Evolutionary conservation across 2,888 invertebrate species (phyloP).

Genomic region (Fragum sueziense): DNA sequence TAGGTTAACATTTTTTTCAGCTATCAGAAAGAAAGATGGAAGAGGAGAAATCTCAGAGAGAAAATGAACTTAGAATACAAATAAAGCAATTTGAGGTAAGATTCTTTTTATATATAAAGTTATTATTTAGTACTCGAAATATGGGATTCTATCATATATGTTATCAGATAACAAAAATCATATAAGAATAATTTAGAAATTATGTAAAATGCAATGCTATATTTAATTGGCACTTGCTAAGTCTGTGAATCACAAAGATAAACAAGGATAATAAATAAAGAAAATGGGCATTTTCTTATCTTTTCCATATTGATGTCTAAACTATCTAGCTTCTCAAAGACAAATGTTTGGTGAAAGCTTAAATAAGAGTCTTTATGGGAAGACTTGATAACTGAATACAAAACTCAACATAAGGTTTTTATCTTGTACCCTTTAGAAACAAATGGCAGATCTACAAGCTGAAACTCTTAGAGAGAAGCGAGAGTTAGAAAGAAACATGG

Average conservation of each 20-base stretch:
- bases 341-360: too few relatives aligned
- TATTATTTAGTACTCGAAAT: too few relatives aligned
- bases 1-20: slow-evolving; percentile 34
- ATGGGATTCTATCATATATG: too few relatives aligned
- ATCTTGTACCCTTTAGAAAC: slow-evolving; percentile 53
- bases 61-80: slow-evolving; percentile 45
- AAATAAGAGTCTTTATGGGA: too few relatives aligned
- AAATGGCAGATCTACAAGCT: slow-evolving; percentile 57
- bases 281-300: too few relatives aligned
- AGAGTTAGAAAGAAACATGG: slow-evolving; percentile 53
- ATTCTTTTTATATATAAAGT: too few relatives aligned
- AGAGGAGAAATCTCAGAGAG: slow-evolving; percentile 40
- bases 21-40: slow-evolving; percentile 46
- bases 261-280: too few relatives aligned
- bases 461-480: slow-evolving; percentile 64
- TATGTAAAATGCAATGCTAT: neutral
- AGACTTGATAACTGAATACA: too few relatives aligned
- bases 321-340: too few relatives aligned
- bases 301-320: too few relatives aligned
- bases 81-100: slow-evolving; percentile 55
- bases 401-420: too few relatives aligned
- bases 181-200: neutral
- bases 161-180: neutral
- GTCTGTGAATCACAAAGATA: neutral
- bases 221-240: neutral